phyloP scores from a whole-genome alignment of 2,888 invertebrate species.

The Phalangium opilio region DNA sequence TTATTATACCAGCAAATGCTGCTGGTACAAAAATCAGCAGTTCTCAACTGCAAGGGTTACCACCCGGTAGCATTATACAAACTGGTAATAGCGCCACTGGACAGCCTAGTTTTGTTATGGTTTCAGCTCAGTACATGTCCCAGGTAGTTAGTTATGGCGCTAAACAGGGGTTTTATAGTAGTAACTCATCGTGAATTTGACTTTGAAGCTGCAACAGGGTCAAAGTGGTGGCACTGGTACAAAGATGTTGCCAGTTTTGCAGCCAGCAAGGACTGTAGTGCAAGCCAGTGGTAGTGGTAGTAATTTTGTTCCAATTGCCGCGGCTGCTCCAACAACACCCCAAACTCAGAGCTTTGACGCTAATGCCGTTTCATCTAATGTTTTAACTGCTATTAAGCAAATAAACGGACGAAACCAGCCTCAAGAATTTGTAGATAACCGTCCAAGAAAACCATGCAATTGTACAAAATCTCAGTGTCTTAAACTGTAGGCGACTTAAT shows the following conservation, averaged over 20 bases:
- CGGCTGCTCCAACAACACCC: constrained; percentile 9
- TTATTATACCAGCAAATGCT: too few relatives aligned
- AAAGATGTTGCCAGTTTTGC: too few relatives aligned
- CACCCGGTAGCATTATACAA: constrained; percentile 27
- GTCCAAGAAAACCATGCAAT: constrained; percentile 70
- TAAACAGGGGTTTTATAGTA: too few relatives aligned
- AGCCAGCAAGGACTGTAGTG: too few relatives aligned
- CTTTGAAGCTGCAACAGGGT: too few relatives aligned
- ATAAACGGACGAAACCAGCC: constrained; percentile 4
- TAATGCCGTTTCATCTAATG: too few relatives aligned
- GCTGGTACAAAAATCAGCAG: too few relatives aligned
- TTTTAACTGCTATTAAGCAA: too few relatives aligned
- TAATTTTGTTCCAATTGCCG: not conserved
- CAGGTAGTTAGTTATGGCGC: constrained; percentile 23
- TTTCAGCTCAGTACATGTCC: constrained; percentile 43
- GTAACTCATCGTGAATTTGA: too few relatives aligned
- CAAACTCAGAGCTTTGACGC: not conserved
- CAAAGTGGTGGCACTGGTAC: too few relatives aligned
- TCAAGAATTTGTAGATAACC: not conserved
- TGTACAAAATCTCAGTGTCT: constrained; percentile 97
- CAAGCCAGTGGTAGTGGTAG: too few relatives aligned
- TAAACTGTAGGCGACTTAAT: constrained; percentile 77
- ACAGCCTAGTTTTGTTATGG: constrained; percentile 36
- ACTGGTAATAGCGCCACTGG: constrained; percentile 28
- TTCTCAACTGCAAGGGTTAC: constrained; percentile 26